Base-by-base conservation (phyloP, 2,888 invertebrate genomes). In the Chrysomela aeneicollis region DNA sequence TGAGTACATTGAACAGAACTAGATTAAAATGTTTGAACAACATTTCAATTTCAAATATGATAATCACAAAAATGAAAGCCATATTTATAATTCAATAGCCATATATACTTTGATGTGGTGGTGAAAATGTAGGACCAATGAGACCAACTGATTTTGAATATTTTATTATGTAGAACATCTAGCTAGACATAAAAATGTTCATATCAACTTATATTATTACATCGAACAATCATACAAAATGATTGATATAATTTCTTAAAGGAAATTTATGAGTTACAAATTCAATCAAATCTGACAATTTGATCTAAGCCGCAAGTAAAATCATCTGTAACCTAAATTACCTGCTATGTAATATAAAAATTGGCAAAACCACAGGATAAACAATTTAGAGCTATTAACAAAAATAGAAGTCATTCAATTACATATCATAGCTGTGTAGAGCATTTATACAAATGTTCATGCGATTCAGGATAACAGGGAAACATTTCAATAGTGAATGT, bases 91-190 rank as follows among this genome's bases (percentile, higher is more conserved):
- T 26, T 26, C 6, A 26, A 26, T 26, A 5, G 26, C 26, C 3
- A 26, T 3, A 26, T 3, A 6, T 26, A 26, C 26, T 26, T 26
- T 54, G 21, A 21, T 17, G 12, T 17, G 26, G 53, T 22, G 10
- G 2, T 35, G 35, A 15, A 42, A 42, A 6, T 42, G 15, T 6
- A 26, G 6, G 15, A 15, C 35, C 35, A 6, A 35, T 35, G 42
- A 15, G 42, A 6, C 15, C 9, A 12, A 42, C 15, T 10, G n/a
- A 42, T 57, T 57, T 57, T 46, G 18, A 57, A 57, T 21, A 57
- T 57, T 70, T 71, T 69, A 66, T 69, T 71, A 66, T 61, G 59
- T 71, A 66, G 67, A 69, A 71, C 70, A 71, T 71, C 65, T 61
- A 71, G 62, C 68, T 66, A 66, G 66, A 71, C 71, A 71, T 71